Base-by-base conservation (phyloP, 2,113 vertebrate species). In the Rostratula benghalensis region DNA sequence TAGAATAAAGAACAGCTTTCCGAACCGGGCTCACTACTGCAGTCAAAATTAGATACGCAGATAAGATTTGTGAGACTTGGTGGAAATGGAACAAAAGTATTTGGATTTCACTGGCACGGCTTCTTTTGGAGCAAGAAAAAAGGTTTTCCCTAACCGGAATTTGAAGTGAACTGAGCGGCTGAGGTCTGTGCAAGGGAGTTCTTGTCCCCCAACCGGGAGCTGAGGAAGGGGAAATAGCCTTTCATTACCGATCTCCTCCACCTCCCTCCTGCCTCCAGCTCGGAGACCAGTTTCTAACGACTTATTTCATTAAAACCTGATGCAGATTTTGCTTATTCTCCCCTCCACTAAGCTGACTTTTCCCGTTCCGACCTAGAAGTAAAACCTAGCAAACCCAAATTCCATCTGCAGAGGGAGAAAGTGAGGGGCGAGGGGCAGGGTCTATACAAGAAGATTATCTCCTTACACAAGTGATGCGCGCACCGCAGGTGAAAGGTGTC, bases 401-500 rank as follows among this genome's bases (percentile, higher is more conserved):
- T 48, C 65, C 53, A 8, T 27, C 46, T 59, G 23, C 33, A 35
- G 60, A 71, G 37, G 30, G 79, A 85, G 25, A 74, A 53, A 27
- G 51, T 1, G 8, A 22, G 61, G 30, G 11, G 6, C 4, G 12
- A 15, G 46, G n/a, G 13, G 10, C 10, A 20, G 71, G 12, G 37
- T 17, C 3, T 22, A 46, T 57, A 54, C 51, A 57, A 70, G 43
- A 96, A 71, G 89, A 68, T 54, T 73, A 39, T 94, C 76, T 96
- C 96, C 99, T 99, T 98, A 99, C 99, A 95, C 97, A 99, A 97
- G 94, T 99, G 99, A 96, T 99, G 99, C 7, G 99, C 99, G 20
- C 99, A 99, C 80, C 99, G 98, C 78, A 99, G 98, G 94, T 99
- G 99, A 97, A 99, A 99, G 86, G 99, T 99, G 97, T 99, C 99